A percentile compares a stretch with the other conserved stretches of the same genome.
Evolutionary conservation across 2,113 vertebrate species (phyloP).

Genomic region (Rafetus swinhoei): DNA sequence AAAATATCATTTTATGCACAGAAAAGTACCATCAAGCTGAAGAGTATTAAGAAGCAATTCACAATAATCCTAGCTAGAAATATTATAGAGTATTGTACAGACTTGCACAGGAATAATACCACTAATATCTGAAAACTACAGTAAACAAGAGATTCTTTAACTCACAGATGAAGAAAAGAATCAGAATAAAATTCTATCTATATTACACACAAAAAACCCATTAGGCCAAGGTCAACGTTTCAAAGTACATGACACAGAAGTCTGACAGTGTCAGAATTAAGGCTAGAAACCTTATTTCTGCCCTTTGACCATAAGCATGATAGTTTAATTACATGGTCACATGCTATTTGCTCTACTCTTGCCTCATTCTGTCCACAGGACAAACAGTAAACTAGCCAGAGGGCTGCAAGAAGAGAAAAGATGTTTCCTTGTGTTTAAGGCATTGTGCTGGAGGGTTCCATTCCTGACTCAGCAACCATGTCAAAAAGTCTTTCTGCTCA

Average conservation of each 20-base stretch:
- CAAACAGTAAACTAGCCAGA: not conserved
- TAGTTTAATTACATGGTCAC: not conserved
- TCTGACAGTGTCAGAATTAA: not conserved
- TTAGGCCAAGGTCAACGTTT: not conserved
- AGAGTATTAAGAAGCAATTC: not conserved
- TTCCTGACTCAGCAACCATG: not conserved
- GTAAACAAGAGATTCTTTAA: not conserved
- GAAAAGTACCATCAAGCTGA: not conserved
- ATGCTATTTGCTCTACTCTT: fast-evolving
- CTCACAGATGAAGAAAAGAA: not conserved
- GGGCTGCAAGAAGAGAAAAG: not conserved
- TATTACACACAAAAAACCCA: not conserved
- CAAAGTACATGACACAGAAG: not conserved
- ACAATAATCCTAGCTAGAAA: not conserved
- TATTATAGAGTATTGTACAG: not conserved
- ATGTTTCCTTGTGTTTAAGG: not conserved
- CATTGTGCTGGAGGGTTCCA: not conserved
- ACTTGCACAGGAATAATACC: not conserved
- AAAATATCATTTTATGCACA: not conserved
- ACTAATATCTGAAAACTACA: not conserved
- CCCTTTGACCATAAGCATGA: fast-evolving
- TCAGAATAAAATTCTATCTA: not conserved
- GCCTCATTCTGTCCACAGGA: not conserved
- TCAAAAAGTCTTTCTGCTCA: not conserved
- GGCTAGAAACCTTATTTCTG: not conserved